Evolutionary conservation across 2,797 vertebrate species (phyloP).

Genomic region (Myoxocephalus aenaeus): DNA sequence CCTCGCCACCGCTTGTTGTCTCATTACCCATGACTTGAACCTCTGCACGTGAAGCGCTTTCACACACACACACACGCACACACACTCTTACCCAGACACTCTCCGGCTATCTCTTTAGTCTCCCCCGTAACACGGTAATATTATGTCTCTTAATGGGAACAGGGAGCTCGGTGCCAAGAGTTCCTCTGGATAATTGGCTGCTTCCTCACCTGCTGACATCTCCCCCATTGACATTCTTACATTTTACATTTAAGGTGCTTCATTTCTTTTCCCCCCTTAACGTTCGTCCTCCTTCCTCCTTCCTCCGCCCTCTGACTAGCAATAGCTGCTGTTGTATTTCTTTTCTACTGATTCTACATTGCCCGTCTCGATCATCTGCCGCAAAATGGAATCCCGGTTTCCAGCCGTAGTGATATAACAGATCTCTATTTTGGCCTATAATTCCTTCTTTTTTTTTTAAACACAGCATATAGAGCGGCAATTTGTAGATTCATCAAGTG

Average conservation of each 20-base stretch:
- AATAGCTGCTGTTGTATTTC: not conserved
- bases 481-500: not conserved
- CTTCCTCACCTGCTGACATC: slow-evolving; percentile 87
- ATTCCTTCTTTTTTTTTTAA: not conserved
- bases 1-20: slow-evolving; percentile 82
- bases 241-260: slow-evolving; percentile 73
- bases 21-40: slow-evolving; percentile 83
- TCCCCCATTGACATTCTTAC: slow-evolving; percentile 72
- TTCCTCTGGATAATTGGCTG: slow-evolving; percentile 90
- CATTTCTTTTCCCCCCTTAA: slow-evolving; percentile 44
- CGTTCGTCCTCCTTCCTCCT: slow-evolving; percentile 19
- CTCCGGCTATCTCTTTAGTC: slow-evolving; percentile 61
- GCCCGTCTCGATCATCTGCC: not conserved
- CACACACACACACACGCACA: slow-evolving; percentile 29
- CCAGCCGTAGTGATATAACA: slow-evolving; percentile 57
- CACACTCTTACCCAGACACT: slow-evolving; percentile 12
- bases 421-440: slow-evolving; percentile 1
- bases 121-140: slow-evolving; percentile 89
- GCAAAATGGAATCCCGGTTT: slow-evolving; percentile 45
- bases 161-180: slow-evolving; percentile 86
- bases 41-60: slow-evolving; percentile 24
- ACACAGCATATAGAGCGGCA: not conserved
- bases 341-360: slow-evolving; percentile 20
- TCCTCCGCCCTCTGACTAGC: slow-evolving; percentile 31
- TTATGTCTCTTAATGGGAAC: slow-evolving; percentile 92